Conservation (phyloP, 2,888 invertebrate genomes). For the Spisula solida region DNA sequence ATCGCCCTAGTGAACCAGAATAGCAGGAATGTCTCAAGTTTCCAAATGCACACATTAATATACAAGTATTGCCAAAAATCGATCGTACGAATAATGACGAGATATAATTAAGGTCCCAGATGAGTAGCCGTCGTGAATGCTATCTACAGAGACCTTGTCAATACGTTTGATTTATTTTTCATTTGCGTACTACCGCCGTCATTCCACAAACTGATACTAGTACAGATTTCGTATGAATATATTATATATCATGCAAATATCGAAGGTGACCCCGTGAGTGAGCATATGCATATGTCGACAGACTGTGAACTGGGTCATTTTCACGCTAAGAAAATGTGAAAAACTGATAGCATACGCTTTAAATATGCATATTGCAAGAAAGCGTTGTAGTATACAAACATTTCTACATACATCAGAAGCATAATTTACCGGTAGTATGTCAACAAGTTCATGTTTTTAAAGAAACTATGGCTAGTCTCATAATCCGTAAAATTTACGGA, state of each 20-base stretch:
- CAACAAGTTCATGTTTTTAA: neutral
- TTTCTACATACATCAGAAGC: too few species aligned
- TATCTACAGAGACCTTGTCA: neutral
- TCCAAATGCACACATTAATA: neutral
- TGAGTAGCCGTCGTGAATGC: neutral
- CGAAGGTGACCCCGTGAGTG: constrained; percentile 13
- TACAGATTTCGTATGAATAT: neutral
- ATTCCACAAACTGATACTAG: neutral
- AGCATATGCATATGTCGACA: neutral
- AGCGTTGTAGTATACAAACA: too few species aligned
- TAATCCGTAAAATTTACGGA: too few species aligned
- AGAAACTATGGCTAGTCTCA: too few species aligned
- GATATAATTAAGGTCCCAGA: constrained; percentile 6
- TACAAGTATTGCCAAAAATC: constrained; percentile 7
- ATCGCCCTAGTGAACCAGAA: constrained; percentile 2
- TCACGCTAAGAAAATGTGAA: neutral
- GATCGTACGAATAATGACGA: constrained; percentile 16
- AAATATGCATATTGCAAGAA: too few species aligned
- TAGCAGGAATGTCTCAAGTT: neutral
- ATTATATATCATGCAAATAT: neutral
- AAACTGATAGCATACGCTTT: neutral
- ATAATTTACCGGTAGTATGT: neutral
- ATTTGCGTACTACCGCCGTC: neutral
- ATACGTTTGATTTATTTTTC: neutral
- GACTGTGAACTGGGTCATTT: neutral